Percentiles rank a stretch among this genome's conserved stretches.
Conservation (phyloP, 2,113 vertebrate genomes). For the Larimichthys crocea region DNA sequence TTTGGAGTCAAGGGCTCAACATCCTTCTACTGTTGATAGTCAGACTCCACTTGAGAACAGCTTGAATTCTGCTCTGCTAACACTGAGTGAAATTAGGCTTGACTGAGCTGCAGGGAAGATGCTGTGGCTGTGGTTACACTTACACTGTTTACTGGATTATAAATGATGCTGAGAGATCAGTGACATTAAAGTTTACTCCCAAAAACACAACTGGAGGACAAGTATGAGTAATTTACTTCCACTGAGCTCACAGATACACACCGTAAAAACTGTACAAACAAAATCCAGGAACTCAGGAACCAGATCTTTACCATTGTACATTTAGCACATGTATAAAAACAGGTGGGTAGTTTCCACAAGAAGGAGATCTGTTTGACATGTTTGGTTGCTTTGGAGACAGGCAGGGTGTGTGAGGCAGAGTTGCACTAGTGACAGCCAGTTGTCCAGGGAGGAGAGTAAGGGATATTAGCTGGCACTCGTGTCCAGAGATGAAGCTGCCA, state of each 20-base stretch:
- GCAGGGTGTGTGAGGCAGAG: constrained; percentile 17
- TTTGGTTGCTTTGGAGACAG: constrained; percentile 72
- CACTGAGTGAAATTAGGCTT: constrained; percentile 44
- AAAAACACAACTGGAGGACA: constrained; percentile 14
- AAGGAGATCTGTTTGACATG: constrained; percentile 40
- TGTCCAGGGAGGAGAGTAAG: constrained; percentile 52
- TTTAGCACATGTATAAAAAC: constrained; percentile 35
- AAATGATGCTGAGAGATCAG: constrained; percentile 31
- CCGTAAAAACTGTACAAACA: background rate
- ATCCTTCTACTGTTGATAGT: constrained; percentile 24
- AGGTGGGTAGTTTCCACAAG: constrained; percentile 65
- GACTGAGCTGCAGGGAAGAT: constrained; percentile 31
- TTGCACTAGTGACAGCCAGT: constrained; percentile 43
- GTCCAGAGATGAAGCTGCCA: constrained; percentile 34
- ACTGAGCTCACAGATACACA: constrained; percentile 11
- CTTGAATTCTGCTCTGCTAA: constrained; percentile 17
- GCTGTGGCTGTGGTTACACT: constrained; percentile 13
- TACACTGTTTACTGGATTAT: constrained; percentile 41
- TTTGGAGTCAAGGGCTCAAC: constrained; percentile 20
- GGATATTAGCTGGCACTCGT: constrained; percentile 49
- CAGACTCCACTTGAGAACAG: constrained; percentile 45
- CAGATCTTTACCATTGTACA: background rate
- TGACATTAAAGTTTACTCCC: constrained; percentile 11
- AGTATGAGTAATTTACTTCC: constrained; percentile 13
- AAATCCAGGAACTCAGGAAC: background rate